Conservation (phyloP, 2,888 invertebrate genomes). For the Mimas tiliae region DNA sequence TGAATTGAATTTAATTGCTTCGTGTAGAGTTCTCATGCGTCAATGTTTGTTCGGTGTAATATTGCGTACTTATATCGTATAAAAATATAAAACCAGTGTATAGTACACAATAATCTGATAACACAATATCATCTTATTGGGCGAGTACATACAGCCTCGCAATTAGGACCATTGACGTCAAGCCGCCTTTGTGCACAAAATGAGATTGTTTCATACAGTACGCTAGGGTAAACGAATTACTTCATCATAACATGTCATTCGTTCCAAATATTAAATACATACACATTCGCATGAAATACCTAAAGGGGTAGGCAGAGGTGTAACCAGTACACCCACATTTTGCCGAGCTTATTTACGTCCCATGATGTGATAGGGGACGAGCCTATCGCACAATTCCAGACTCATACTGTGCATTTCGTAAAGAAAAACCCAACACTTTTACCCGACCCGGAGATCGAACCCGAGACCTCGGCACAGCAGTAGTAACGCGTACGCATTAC, state of each 20-base stretch:
- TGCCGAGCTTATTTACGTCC: no score
- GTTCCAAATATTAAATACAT: background rate
- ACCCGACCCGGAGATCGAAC: no score
- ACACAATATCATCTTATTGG: slow-evolving; percentile 32
- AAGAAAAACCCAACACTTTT: no score
- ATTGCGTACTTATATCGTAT: background rate
- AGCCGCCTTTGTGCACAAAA: slow-evolving; percentile 9
- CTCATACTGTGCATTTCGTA: no score
- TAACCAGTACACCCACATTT: no score
- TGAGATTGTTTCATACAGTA: slow-evolving; percentile 3
- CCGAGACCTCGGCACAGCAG: no score
- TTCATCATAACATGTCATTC: slow-evolving; percentile 14
- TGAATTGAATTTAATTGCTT: no score
- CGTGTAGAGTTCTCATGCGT: background rate
- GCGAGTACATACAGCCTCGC: slow-evolving; percentile 31
- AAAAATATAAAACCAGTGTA: slow-evolving; percentile 30
- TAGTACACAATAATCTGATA: slow-evolving; percentile 28
- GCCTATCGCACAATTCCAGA: no score
- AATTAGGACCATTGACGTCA: slow-evolving; percentile 32
- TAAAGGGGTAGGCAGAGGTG: no score
- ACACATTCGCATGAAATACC: background rate
- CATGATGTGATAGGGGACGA: no score
- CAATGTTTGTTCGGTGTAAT: slow-evolving; percentile 14
- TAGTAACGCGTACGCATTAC: no score
- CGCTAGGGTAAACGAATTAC: slow-evolving; percentile 11